Evolutionary conservation across 2,888 invertebrate species (phyloP).

Genomic region (Eledone cirrhosa): DNA sequence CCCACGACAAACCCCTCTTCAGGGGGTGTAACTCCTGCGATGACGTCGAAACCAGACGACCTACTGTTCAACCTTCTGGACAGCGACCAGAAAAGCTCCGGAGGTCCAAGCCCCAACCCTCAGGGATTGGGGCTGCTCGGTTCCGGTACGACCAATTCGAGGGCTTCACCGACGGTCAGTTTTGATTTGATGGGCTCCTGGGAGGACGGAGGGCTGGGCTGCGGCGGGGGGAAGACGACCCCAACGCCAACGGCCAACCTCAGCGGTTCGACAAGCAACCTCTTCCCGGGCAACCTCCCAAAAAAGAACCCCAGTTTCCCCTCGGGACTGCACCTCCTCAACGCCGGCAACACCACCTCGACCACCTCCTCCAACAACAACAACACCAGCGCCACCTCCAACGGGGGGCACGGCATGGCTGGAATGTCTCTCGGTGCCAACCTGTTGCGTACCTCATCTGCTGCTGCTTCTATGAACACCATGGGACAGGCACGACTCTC

Average conservation of each 20-base stretch:
- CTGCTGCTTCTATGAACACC: constrained; percentile 15
- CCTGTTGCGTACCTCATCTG: constrained; percentile 7
- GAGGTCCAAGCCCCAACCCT: too few species aligned
- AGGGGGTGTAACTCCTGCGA: not conserved
- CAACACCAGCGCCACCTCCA: not conserved
- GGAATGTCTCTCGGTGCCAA: not conserved
- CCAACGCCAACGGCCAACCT: not conserved
- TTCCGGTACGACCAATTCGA: not conserved
- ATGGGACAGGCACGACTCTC: not conserved
- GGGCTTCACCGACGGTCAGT: not conserved
- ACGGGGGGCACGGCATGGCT: not conserved
- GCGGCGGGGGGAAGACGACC: too few species aligned
- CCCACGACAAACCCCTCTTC: not conserved
- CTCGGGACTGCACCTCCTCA: constrained; percentile 18
- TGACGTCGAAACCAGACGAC: not conserved
- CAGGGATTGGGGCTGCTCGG: too few species aligned
- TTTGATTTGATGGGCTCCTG: constrained; percentile 26
- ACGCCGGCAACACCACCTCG: not conserved
- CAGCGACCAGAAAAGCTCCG: too few species aligned
- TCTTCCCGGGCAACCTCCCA: not conserved
- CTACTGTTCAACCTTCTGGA: not conserved
- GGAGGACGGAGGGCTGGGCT: not conserved
- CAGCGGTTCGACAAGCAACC: constrained; percentile 12
- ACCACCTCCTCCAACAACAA: not conserved
- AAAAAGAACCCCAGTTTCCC: constrained; percentile 25